These are phyloP conservation scores for Apostichopus parvimensis DNA, from an alignment of 35 echinoderm and acorn worm genomes.

Conservation along the genomic window DNA sequence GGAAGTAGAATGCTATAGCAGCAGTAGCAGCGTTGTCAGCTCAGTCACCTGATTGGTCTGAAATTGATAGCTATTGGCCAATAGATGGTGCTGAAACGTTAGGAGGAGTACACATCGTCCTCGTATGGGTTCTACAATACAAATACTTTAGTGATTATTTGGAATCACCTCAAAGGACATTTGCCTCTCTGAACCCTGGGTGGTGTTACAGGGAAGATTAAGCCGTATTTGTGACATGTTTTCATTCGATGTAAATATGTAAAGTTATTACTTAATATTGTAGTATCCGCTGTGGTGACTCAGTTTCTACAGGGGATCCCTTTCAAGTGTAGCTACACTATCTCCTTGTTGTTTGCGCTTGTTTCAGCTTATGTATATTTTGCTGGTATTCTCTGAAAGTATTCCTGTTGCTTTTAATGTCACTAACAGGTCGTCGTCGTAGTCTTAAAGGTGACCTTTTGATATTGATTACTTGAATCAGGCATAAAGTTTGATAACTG, in stretches of 20 bases:
- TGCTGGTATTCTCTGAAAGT: constrained; percentile 39
- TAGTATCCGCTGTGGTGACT: constrained; percentile 11
- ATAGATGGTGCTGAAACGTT: no score
- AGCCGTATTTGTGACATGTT: not conserved
- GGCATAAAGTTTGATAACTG: no score
- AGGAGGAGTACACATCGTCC: no score
- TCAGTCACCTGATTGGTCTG: no score
- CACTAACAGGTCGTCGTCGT: not conserved
- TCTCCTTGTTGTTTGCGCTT: not conserved
- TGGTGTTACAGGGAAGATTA: no score
- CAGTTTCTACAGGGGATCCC: not conserved
- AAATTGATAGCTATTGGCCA: no score
- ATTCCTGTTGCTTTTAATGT: constrained; percentile 19
- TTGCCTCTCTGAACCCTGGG: no score
- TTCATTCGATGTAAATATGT: constrained; percentile 23
- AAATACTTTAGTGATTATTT: no score
- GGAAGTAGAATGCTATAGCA: no score
- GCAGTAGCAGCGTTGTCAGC: no score
- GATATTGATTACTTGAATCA: not conserved
- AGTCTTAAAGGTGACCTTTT: not conserved
- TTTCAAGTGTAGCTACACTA: not conserved
- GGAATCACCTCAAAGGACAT: no score
- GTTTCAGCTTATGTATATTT: constrained; percentile 50
- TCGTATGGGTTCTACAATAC: no score
- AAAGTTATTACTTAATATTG: not conserved